Base-by-base conservation (phyloP, 2,888 invertebrate species). In the Dexiosoma caninum region DNA sequence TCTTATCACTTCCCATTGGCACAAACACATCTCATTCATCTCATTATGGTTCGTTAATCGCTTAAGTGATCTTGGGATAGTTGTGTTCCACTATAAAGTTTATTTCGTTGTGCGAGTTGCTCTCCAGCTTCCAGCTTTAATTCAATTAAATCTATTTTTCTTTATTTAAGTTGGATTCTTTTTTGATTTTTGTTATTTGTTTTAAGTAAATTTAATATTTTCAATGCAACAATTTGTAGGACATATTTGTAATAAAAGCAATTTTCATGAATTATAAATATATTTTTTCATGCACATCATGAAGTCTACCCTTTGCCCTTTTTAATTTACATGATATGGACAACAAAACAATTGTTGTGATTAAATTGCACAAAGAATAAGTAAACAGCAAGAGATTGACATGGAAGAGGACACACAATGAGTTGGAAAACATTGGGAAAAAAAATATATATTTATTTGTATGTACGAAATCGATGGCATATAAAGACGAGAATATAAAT, bases 21-120 rank as follows among this genome's bases (percentile, higher is more conserved):
- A 19, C 27, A 32, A 12, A n/a, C 14, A n/a, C n/a, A n/a, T n/a
- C n/a, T n/a, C n/a, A n/a, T n/a, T n/a, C n/a, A 57, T 57, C 37
- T 40, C 32, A 64, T 78, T 69, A 57, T 46, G 51, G 81, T 81
- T 74, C 81, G 74, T 78, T 64, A 69, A 51, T 74, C 78, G 69
- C 16, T 74, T 27, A 64, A 81, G 78, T 78, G 81, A 78, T 81
- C 78, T 78, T 78, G 81, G 72, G 77, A 78, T 70, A 74, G 78
- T 55, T 71, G 53, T 72, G 76, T 76, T 60, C 80, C 55, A 67
- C 71, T 60, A 67, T 72, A 3, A 67, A 67, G 6, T 66, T 49
- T 16, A 19, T 7, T 55, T 53, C 9, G 5, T 21, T 9, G 32
- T 27, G 51, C 10, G n/a, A n/a, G 5, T 49, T 32, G 21, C 27